Base-by-base conservation (phyloP, 53 echinoderm and acorn worm genomes). In the Echinarachnius parma region DNA sequence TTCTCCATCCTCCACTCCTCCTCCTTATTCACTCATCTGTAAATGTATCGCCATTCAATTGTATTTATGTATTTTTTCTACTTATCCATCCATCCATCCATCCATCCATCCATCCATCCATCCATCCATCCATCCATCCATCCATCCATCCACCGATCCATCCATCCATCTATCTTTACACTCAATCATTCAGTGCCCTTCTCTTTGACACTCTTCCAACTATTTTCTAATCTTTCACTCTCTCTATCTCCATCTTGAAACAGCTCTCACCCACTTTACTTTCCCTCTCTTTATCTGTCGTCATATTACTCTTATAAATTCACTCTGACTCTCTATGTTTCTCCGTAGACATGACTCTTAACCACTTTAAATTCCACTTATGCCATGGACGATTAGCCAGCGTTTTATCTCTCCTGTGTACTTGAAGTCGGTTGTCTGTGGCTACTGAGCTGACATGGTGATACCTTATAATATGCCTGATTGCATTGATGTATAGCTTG, bases 211-310 rank as follows among this genome's bases (percentile, higher is more conserved):
- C 11, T n/a, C 50, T 50, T 23, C 49, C 18, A 2, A 21, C 49
- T n/a, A 4, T 9, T 8, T 50, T 50, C 20, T n/a, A 20, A 21
- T 5, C 9, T 23, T 8, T 9, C 50, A 21, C 19, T 23, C 50
- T n/a, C 50, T 18, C 50, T 50, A 20, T 50, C 50, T 50, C 50
- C 20, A n/a, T n/a, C n/a, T n/a, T n/a, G n/a, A n/a, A n/a, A n/a
- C n/a, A n/a, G n/a, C n/a, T n/a, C n/a, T n/a, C n/a, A n/a, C n/a
- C n/a, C n/a, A n/a, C n/a, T n/a, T n/a, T n/a, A n/a, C n/a, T n/a
- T n/a, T n/a, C n/a, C n/a, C n/a, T n/a, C n/a, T n/a, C n/a, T n/a
- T n/a, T n/a, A n/a, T n/a, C n/a, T n/a, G n/a, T n/a, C n/a, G n/a
- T n/a, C n/a, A n/a, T n/a, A n/a, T n/a, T n/a, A n/a, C n/a, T n/a